phyloP scores from a whole-genome alignment of 2,888 invertebrate genomes.

The Heliconius ethilla region DNA sequence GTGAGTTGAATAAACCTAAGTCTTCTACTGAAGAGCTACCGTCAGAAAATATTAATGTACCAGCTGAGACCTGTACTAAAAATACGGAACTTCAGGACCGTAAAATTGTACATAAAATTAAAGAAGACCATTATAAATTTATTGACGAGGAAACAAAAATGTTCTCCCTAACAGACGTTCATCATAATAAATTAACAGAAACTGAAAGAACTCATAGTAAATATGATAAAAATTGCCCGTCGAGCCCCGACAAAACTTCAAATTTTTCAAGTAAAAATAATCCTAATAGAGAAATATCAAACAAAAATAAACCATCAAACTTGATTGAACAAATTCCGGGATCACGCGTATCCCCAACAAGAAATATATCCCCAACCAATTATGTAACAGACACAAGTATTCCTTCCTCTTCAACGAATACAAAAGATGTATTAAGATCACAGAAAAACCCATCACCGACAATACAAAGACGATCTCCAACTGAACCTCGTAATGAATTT shows the following conservation, averaged over 20 bases:
- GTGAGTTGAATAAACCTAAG: constrained; percentile 47
- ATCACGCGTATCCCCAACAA: constrained; percentile 22
- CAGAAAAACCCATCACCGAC: constrained; percentile 21
- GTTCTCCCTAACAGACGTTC: constrained; percentile 56
- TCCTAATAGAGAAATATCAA: constrained; percentile 20
- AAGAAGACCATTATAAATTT: constrained; percentile 67
- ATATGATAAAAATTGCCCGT: constrained; percentile 20
- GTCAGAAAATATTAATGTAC: constrained; percentile 47
- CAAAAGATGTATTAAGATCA: constrained; percentile 1
- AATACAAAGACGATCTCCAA: background rate
- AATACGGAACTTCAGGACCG: constrained; percentile 52
- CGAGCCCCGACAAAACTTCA: constrained; percentile 29
- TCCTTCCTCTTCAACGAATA: background rate
- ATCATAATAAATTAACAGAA: constrained; percentile 40
- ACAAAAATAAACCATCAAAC: background rate
- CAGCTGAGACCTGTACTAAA: constrained; percentile 46
- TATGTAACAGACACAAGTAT: background rate
- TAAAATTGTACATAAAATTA: constrained; percentile 48
- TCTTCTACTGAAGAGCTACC: constrained; percentile 3
- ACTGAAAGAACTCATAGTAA: constrained; percentile 2
- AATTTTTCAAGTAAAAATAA: constrained; percentile 22
- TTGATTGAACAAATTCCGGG: constrained; percentile 14
- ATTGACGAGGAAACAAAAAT: constrained; percentile 74
- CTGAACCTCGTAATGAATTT: constrained; percentile 10
- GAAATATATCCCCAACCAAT: constrained; percentile 7